Evolutionary conservation across 2,797 vertebrate species (phyloP), one percentile per base, ranked within the genome.

Genomic region (Coregonus ussuriensis): DNA sequence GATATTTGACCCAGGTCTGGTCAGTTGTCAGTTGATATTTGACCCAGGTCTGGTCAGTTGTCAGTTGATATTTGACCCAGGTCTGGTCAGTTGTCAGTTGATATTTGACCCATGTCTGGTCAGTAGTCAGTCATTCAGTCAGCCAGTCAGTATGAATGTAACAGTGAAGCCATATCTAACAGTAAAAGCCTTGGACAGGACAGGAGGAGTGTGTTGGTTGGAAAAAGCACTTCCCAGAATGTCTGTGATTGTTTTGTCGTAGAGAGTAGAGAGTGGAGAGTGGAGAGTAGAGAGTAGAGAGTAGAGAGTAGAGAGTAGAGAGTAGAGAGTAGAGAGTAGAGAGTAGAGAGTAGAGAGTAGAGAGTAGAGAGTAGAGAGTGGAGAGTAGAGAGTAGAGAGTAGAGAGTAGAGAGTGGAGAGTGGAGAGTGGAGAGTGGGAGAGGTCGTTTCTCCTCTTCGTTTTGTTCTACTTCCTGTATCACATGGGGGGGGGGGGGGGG

Each of bases 121-220:
- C 75, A 77, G 75, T 81, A 3, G 31, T 33, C 31, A 33, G 31
- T 33, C 31, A 21, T 52, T 31, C 62, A 51, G 67, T 29, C 1
- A 11, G 72, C 56, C 29, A 1, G 75, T 13, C 33, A 59, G 21
- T 75, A 25, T 18, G 21, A 72, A 76, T 82, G 87, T 82, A 56
- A 79, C 86, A 86, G 79, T 83, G 74, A 94, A 93, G 93, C 91
- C 93, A 94, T 93, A 93, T 92, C 91, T 87, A 90, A 91, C 85
- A 84, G 88, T 89, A 87, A 59, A 88, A 84, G 88, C 91, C 89
- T 94, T 83, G 84, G 89, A 82, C 4, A 67, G 81, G 69, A 82
- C 53, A 18, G 56, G 41, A 81, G 79, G 81, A 82, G 84, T 37
- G 69, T 77, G 72, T 75, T 66, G 66, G 81, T 86, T 83, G 86